Conservation (phyloP, 1,140 invertebrate genomes). For the Drosophila ironensis region DNA sequence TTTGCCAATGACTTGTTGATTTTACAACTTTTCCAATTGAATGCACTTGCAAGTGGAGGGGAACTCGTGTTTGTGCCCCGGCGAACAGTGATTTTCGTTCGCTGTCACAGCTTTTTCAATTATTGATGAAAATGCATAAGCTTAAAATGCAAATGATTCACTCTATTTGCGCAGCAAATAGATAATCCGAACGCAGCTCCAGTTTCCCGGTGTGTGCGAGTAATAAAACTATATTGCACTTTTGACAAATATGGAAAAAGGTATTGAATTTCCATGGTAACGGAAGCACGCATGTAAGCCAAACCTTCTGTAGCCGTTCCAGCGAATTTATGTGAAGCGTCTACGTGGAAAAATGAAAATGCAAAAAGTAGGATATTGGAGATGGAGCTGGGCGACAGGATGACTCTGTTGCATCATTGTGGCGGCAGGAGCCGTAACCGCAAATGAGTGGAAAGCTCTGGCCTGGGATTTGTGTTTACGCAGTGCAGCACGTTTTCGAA, state of each 20-base stretch:
- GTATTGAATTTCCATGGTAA: too few relatives aligned
- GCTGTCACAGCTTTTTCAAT: slow-evolving; percentile 47
- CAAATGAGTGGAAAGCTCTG: slow-evolving; percentile 25
- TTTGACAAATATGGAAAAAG: too few relatives aligned
- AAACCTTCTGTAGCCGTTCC: too few relatives aligned
- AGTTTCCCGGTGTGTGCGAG: slow-evolving; percentile 5
- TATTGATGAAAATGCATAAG: slow-evolving; percentile 41
- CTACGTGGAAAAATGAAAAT: too few relatives aligned
- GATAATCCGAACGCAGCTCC: slow-evolving; percentile 11
- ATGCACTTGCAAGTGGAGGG: slow-evolving; percentile 28
- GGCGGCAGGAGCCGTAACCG: slow-evolving; percentile 27
- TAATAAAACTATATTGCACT: slow-evolving; percentile 37
- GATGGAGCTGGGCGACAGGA: too few relatives aligned
- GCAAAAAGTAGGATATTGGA: too few relatives aligned
- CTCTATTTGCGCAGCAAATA: slow-evolving; percentile 9
- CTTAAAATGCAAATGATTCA: slow-evolving; percentile 22
- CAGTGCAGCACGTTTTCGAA: slow-evolving; percentile 58
- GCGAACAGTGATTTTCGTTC: slow-evolving; percentile 32
- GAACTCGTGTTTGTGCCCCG: slow-evolving; percentile 20
- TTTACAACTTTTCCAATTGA: slow-evolving; percentile 78
- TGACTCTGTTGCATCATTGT: slow-evolving; percentile 27
- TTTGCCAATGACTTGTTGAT: slow-evolving; percentile 78
- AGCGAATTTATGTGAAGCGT: too few relatives aligned
- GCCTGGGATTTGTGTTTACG: slow-evolving; percentile 57
- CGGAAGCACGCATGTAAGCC: too few relatives aligned